Base-by-base conservation (phyloP, 1,140 invertebrate genomes). In the Anastrepha obliqua region DNA sequence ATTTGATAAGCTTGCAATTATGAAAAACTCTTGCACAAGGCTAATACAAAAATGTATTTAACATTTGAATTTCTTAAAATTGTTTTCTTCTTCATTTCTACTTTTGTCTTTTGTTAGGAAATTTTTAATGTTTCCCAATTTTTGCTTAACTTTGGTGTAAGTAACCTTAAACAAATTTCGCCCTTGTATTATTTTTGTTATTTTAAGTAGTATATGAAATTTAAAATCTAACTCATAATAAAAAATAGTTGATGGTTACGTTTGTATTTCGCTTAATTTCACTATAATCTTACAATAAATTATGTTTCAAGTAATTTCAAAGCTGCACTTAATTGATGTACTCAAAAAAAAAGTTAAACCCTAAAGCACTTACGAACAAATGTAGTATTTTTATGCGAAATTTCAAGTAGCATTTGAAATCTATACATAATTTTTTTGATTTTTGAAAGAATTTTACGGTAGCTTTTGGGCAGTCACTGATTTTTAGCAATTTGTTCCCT, bases 261-360 rank as follows among this genome's bases (percentile, higher is more conserved):
- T 74, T 2, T 47, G 17, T 74, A n/a, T 47, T 81, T n/a, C 20
- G n/a, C 74, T 81, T 81, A 81, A 81, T 55, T 20, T 55, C 44
- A 81, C 74, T 81, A 81, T 81, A 58, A 81, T 20, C 51, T 51
- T 81, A 81, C 17, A 55, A 55, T 55, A 81, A 55, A 20, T 62
- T 17, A n/a, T 67, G 55, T 81, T 47, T 9, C 17, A 55, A 81
- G 20, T 81, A 81, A 81, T 81, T 55, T 81, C 74, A 55, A 51
- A 74, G 15, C 70, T 74, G 44, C 5, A 74, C 70, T 42, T 74
- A 17, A 47, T 8, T 39, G 11, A 47, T 51, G 64, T 20, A 67
- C 4, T 29, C 20, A 65, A 39, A 15, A 67, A 55, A 67, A 29
- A 67, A 67, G 7, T 55, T 55, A 67, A 67, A 42, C 29, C 2